Conservation (phyloP, 2,113 vertebrate species). For the Notarius lentiginosus region DNA sequence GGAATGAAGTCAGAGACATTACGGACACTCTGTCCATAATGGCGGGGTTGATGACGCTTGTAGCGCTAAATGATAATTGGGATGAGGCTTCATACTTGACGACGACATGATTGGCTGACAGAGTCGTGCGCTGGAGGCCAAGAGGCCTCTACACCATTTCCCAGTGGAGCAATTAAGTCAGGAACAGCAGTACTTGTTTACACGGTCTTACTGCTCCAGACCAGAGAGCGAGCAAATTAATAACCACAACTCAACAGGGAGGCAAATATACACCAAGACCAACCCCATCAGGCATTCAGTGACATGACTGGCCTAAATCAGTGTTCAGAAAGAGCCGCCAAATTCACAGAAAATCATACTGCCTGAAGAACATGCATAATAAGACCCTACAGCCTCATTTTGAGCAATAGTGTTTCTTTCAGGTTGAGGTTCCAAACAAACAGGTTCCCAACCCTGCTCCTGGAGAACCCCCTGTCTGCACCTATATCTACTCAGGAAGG, state of each 20-base stretch:
- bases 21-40: slow-evolving; percentile 37
- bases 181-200: slow-evolving; percentile 48
- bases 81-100: not conserved
- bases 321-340: not conserved
- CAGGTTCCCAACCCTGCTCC: not conserved
- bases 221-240: slow-evolving; percentile 47
- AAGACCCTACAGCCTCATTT: not conserved
- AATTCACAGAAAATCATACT: not conserved
- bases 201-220: slow-evolving; percentile 42
- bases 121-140: slow-evolving; percentile 4
- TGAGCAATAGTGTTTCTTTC: not conserved
- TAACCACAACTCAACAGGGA: slow-evolving; percentile 45
- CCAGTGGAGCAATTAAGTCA: slow-evolving; percentile 51
- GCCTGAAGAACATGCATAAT: not conserved
- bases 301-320: not conserved
- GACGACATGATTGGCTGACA: slow-evolving; percentile 31
- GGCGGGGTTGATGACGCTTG: slow-evolving; percentile 47
- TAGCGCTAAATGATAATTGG: slow-evolving; percentile 40
- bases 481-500: no score
- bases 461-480: not conserved
- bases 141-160: slow-evolving; percentile 38
- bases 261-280: slow-evolving; percentile 8
- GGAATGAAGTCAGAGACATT: slow-evolving; percentile 43
- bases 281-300: not conserved
- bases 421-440: not conserved